These are phyloP conservation scores for Syritta pipiens DNA, from an alignment of 2,888 invertebrate species.

Conservation along the genomic window DNA sequence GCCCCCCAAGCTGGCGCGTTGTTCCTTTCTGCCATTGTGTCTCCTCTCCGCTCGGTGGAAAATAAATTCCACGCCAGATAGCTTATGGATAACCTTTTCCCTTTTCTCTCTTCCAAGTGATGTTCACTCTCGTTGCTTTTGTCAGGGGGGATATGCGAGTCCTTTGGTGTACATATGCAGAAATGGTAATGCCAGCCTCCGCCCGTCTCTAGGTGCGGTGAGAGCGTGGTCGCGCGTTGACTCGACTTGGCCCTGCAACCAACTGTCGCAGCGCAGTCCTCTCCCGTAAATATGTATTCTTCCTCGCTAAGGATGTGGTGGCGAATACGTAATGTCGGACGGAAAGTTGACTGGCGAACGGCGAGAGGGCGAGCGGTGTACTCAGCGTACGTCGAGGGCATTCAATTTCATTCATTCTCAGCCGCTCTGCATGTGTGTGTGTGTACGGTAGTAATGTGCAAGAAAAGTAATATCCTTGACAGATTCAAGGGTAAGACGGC, in stretches of 20 bases:
- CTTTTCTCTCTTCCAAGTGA: constrained; percentile 51
- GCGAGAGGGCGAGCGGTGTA: constrained; percentile 11
- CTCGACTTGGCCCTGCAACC: constrained; percentile 24
- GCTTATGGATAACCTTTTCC: constrained; percentile 62
- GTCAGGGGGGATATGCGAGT: constrained; percentile 28
- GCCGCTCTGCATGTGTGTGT: constrained; percentile 1
- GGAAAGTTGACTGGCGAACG: constrained; percentile 41
- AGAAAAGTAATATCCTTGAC: constrained; percentile 53
- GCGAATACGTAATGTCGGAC: constrained; percentile 31
- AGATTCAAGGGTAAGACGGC: constrained; percentile 12
- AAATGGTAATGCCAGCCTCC: constrained; percentile 23
- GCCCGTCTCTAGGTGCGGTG: neutral
- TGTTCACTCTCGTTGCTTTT: constrained; percentile 43
- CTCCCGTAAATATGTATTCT: constrained; percentile 2
- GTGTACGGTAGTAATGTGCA: constrained; percentile 9
- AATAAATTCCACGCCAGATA: constrained; percentile 62
- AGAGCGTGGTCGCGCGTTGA: constrained; percentile 20
- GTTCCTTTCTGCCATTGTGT: constrained; percentile 8
- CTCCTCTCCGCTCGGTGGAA: constrained; percentile 30
- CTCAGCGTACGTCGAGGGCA: too few relatives aligned
- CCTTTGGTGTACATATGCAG: constrained; percentile 30
- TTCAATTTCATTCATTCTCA: too few relatives aligned
- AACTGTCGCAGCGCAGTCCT: neutral
- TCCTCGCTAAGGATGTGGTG: constrained; percentile 24
- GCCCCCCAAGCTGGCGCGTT: constrained; percentile 6